Conservation (phyloP, 2,113 vertebrate species). For the Engraulis encrasicolus region DNA sequence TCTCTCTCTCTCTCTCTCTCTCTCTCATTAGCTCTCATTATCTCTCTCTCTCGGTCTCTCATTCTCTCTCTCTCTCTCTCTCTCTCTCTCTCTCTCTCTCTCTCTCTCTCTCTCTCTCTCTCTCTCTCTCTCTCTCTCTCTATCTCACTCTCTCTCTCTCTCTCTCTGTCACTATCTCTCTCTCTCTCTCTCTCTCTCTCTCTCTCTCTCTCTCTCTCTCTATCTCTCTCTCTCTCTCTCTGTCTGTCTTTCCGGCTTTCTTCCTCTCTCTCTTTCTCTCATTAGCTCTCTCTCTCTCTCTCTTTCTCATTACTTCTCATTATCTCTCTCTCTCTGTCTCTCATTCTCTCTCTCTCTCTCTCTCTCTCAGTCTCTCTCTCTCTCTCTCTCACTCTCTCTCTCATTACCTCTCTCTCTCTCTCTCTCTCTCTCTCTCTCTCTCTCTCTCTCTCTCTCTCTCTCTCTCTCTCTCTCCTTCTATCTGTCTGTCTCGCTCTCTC, state of each 20-base stretch:
- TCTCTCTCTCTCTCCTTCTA: background rate
- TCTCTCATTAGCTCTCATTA: too few relatives aligned
- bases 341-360: background rate
- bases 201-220: background rate
- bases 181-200: background rate
- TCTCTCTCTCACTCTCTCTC: background rate
- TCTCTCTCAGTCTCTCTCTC: background rate
- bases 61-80: background rate
- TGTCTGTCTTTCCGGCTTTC: too few relatives aligned
- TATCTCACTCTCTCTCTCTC: background rate
- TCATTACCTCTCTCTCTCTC: too few relatives aligned
- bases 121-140: background rate
- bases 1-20: too few relatives aligned
- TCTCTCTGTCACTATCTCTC: background rate
- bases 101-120: background rate
- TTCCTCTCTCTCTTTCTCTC: too few relatives aligned
- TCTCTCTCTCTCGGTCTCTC: too few relatives aligned
- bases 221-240: too few relatives aligned
- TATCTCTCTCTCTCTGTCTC: too few relatives aligned
- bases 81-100: background rate
- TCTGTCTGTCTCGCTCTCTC: background rate
- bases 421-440: too few relatives aligned
- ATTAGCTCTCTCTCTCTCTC: too few relatives aligned
- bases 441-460: background rate
- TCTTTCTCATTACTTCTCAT: too few relatives aligned